These are phyloP conservation scores for Cranoglanis bouderius DNA, from an alignment of 2,113 vertebrate species.

Conservation along the genomic window DNA sequence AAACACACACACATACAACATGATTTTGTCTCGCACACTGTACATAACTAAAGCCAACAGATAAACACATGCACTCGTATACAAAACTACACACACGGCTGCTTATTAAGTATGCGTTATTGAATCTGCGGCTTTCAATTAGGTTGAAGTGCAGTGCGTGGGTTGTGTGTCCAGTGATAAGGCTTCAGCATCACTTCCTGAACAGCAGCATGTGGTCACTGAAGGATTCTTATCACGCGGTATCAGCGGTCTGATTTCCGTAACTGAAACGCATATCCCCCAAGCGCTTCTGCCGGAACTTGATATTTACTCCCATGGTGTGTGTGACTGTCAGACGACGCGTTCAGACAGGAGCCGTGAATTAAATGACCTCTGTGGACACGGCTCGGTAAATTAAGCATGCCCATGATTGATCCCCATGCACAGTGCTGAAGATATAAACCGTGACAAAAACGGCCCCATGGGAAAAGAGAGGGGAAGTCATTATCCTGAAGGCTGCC, in stretches of 20 bases:
- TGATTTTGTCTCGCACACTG: background rate
- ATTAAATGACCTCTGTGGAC: slow-evolving; percentile 20
- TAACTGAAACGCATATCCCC: slow-evolving; percentile 27
- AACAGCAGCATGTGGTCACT: slow-evolving; percentile 4
- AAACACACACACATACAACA: background rate
- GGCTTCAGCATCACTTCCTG: background rate
- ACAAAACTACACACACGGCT: slow-evolving; percentile 24
- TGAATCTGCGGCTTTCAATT: slow-evolving; percentile 39
- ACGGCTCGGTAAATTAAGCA: slow-evolving; percentile 25
- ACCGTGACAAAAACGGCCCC: slow-evolving; percentile 32
- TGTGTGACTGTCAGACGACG: slow-evolving; percentile 24
- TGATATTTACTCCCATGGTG: slow-evolving; percentile 42
- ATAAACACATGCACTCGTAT: background rate
- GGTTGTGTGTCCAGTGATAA: background rate
- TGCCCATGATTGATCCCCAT: slow-evolving; percentile 6
- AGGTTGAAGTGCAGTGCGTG: slow-evolving; percentile 17
- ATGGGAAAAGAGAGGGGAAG: slow-evolving; percentile 28
- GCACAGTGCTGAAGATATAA: slow-evolving; percentile 26
- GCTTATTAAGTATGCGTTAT: slow-evolving; percentile 33
- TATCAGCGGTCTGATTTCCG: slow-evolving; percentile 33
- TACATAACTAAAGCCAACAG: background rate
- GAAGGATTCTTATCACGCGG: slow-evolving; percentile 38
- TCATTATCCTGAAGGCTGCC: slow-evolving; percentile 46
- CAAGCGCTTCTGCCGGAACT: background rate
- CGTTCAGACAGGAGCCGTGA: background rate